These are phyloP conservation scores for Lates calcarifer DNA, from an alignment of 2,113 vertebrate genomes.

Conservation along the genomic window DNA sequence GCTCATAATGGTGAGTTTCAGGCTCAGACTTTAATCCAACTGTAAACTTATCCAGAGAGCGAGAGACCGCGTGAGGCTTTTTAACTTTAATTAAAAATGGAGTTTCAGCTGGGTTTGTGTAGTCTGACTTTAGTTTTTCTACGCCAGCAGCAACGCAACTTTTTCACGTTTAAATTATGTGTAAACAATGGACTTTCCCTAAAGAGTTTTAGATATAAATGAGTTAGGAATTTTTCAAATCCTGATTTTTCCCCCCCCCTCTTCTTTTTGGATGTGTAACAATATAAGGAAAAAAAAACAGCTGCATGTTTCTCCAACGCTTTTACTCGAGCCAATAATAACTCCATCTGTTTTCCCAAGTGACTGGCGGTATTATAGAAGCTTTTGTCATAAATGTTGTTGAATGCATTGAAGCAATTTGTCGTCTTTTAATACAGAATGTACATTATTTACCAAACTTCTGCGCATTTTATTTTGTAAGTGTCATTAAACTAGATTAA, in stretches of 20 bases:
- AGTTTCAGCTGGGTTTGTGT: conserved; percentile 25
- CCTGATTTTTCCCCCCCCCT: neutral
- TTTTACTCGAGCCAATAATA: conserved; percentile 55
- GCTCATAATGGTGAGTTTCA: conserved; percentile 44
- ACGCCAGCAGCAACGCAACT: neutral
- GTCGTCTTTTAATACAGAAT: neutral
- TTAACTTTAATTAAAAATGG: conserved; percentile 45
- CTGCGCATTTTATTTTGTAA: neutral
- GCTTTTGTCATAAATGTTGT: conserved; percentile 47
- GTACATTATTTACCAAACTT: neutral
- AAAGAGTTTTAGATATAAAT: conserved; percentile 6
- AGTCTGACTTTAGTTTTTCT: conserved; percentile 29
- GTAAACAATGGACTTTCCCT: neutral
- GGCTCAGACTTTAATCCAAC: conserved; percentile 47
- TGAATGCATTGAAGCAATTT: neutral
- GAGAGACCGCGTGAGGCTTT: conserved; percentile 17
- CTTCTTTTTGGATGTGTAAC: conserved; percentile 22
- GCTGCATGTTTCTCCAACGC: conserved; percentile 28
- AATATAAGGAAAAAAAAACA: conserved; percentile 1
- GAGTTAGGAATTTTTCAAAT: conserved; percentile 5
- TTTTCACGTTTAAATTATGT: conserved; percentile 16
- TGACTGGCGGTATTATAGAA: conserved; percentile 28
- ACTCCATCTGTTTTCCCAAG: conserved; percentile 58
- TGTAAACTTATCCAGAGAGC: conserved; percentile 54
- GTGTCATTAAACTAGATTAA: neutral